A percentile compares a stretch with the other conserved stretches of the same genome.
These are phyloP conservation scores for Phodopus roborovskii DNA, from an alignment of 2,113 vertebrate species.

Conservation along the genomic window DNA sequence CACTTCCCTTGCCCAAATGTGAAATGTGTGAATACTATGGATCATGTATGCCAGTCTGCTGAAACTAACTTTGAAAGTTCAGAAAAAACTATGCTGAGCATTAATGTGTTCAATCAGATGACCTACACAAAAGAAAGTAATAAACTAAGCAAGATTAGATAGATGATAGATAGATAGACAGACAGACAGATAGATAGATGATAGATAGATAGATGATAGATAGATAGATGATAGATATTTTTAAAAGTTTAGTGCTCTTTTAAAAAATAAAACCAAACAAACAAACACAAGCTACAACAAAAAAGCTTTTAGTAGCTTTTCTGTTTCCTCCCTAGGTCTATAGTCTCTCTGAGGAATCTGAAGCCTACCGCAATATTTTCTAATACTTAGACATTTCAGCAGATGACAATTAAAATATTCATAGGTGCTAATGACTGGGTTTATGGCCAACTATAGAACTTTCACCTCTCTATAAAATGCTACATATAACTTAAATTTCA, in stretches of 20 bases:
- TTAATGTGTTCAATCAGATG: background rate
- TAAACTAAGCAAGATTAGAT: background rate
- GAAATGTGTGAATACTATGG: too few species aligned
- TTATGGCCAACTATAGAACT: background rate
- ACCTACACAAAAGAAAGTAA: background rate
- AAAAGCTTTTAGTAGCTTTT: background rate
- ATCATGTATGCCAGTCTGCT: background rate
- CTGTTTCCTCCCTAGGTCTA: background rate
- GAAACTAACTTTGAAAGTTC: slow-evolving; percentile 24
- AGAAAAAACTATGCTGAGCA: background rate
- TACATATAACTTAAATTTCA: background rate
- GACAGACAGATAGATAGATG: too few species aligned
- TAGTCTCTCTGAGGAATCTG: background rate
- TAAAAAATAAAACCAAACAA: background rate
- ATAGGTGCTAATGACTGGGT: background rate
- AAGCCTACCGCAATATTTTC: background rate
- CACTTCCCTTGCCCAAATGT: background rate
- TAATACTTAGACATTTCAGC: background rate
- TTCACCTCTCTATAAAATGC: background rate
- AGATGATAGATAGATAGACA: too few species aligned
- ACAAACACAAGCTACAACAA: background rate
- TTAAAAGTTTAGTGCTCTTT: background rate
- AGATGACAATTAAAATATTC: background rate
- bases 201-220: too few species aligned
- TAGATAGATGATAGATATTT: background rate